Base-by-base conservation (phyloP, 53 echinoderm and acorn worm genomes). In the Stichopus horrens region DNA sequence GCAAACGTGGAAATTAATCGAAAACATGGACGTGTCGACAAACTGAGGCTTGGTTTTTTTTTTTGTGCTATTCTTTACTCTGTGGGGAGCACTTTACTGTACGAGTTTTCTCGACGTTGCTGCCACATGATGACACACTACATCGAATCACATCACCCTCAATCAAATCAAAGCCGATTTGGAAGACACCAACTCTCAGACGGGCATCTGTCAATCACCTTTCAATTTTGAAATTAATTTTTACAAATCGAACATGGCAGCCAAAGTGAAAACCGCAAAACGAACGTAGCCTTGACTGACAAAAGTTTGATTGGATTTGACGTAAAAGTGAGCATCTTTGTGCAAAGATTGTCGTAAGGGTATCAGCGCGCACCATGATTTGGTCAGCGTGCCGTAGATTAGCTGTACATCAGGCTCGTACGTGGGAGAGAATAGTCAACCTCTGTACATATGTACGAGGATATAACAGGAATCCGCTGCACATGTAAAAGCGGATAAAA, bases 1-100 rank as follows among this genome's bases (percentile, higher is more conserved):
- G 16, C 79, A 79, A 79, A 52, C 79, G 53, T 53, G 56, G 79
- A 79, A 79, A 79, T 79, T 79, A 79, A 79, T 79, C 79, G 55
- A 79, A 79, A 79, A 79, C 79, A 79, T 79, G 79, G 53, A 79
- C 52, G 52, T 79, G 79, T 79, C 79, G 79, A 79, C 79, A 79
- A 79, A 79, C 53, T 79, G 53, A 19, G 4, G 6, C 23, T 75
- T 52, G 10, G 21, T 75, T 75, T 23, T 23, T 37, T 37, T 37
- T 37, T 37, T 37, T 37, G 0, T 37, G 37, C 37, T 37, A 37
- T 37, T 37, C 37, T 37, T 37, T 37, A 37, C 37, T 37, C 37
- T 2, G 37, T 37, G 37, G 37, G 37, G 37, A 37, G 37, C 37
- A 37, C 37, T 37, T 37, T 2, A 37, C 37, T 37, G 37, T 37